Evolutionary conservation across 2,113 vertebrate species (phyloP).

Genomic region (Candoia aspera): DNA sequence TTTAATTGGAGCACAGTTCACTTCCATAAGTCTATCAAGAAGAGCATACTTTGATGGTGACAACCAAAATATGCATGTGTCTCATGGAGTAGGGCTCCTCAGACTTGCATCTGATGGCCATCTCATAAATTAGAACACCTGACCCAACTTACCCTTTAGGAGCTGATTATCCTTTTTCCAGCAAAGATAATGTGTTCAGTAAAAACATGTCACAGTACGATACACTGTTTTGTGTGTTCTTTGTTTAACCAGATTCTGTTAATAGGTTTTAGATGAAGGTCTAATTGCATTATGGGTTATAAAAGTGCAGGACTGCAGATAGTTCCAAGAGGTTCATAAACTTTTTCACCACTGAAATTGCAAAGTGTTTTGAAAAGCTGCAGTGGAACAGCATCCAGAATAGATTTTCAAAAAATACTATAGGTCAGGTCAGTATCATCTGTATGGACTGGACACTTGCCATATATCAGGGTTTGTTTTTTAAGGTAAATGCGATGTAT

Average conservation of each 20-base stretch:
- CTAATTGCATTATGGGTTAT: not conserved
- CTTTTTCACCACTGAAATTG: not conserved
- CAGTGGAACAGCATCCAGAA: not conserved
- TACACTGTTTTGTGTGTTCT: not conserved
- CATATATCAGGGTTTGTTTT: conserved; percentile 49
- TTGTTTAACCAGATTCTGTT: not conserved
- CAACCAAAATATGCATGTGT: not conserved
- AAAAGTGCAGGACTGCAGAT: not conserved
- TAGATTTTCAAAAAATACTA: not conserved
- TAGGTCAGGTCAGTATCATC: not conserved
- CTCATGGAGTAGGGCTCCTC: not conserved
- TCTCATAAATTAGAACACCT: not conserved
- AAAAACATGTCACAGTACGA: not conserved
- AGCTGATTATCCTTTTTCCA: not conserved
- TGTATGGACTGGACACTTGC: conserved; percentile 20
- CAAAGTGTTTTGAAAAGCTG: conserved; percentile 1
- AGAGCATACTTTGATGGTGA: not conserved
- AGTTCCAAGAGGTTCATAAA: not conserved
- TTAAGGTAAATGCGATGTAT: conserved; percentile 64
- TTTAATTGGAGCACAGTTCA: too few relatives aligned
- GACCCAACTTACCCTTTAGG: not conserved
- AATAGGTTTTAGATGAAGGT: not conserved
- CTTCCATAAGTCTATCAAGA: not conserved
- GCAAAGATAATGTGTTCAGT: not conserved
- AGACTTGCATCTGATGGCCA: not conserved